These are phyloP conservation scores for Aspiorhynchus laticeps DNA, from an alignment of 2,113 vertebrate genomes.

Conservation along the genomic window DNA sequence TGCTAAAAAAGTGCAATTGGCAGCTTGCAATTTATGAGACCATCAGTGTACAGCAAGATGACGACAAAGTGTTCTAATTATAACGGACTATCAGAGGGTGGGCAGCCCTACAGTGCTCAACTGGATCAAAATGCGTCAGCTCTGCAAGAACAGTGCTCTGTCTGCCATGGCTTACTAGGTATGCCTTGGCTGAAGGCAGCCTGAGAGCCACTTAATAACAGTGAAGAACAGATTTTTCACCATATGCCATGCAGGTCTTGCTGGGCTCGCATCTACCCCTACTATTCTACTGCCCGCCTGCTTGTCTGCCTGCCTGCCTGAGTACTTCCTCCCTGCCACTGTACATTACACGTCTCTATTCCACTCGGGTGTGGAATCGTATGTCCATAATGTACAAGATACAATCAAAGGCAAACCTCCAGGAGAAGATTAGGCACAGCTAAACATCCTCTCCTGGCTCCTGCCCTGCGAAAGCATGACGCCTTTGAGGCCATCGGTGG, in stretches of 20 bases:
- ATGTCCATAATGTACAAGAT: conserved; percentile 19
- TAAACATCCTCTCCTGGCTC: conserved; percentile 31
- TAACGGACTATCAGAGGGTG: conserved; percentile 28
- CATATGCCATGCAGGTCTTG: conserved; percentile 57
- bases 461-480: background rate
- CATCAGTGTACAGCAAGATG: conserved; percentile 18
- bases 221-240: conserved; percentile 60
- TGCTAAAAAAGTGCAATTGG: background rate
- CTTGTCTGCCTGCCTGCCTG: background rate
- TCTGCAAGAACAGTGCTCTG: conserved; percentile 19
- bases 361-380: background rate
- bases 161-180: conserved; percentile 36
- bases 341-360: conserved; percentile 13
- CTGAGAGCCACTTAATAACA: conserved; percentile 52
- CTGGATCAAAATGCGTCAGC: conserved; percentile 49
- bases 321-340: background rate
- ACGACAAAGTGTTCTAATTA: conserved; percentile 47
- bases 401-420: conserved; percentile 7
- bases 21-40: conserved; percentile 14
- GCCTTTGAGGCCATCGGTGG: background rate
- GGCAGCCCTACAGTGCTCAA: conserved; percentile 26
- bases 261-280: conserved; percentile 42
- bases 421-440: background rate
- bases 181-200: conserved; percentile 37
- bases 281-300: conserved; percentile 18